Evolutionary conservation across 2,888 invertebrate genomes (phyloP), one percentile per base, ranked within the genome.

Genomic region (Standfussiana lucernea): DNA sequence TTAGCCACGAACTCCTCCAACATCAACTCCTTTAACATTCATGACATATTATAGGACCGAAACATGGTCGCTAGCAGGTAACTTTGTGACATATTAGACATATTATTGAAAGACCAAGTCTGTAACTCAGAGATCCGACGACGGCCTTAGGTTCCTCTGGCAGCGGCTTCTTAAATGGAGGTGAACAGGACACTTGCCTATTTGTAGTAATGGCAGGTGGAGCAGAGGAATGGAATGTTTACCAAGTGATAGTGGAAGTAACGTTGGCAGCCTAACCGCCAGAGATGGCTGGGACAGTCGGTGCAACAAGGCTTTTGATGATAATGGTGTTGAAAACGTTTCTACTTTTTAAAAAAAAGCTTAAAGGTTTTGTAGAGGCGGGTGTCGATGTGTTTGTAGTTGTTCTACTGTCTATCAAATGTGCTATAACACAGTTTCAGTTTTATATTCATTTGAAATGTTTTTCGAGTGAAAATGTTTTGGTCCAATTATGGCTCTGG

Each of bases 391-490:
- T 32, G 56, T 59, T 59, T 24, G 4, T 35, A 40, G n/a, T 80
- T 56, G 32, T 7, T 18, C n/a, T 78, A 73, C 80, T 65, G 74
- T 45, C 10, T 18, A n/a, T 32, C n/a, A 53, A 47, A 56, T 71
- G 15, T 21, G 42, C 77, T 79, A 50, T 71, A 42, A 18, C 45
- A 50, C n/a, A 50, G 37, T 67, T 82, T 35, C 32, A 67, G 61
- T 67, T 75, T 81, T 67, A 67, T 67, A 75, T 79, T 79, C 40
- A 28, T 68, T 81, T 79, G 53, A 67, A 79, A 75, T 32, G 59
- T 59, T 74, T 80, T 79, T 32, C 37, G 42, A 81, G 50, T 15
- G 37, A 68, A 79, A 75, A 79, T 80, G 47, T 62, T 67, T 75
- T 37, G 82, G 75, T 79, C 32, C 61, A 81, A 76, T 67, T 79